Base-by-base conservation (phyloP, 30 jellyfish, hydroid and myxozoan species). In the Rhopilema esculentum region DNA sequence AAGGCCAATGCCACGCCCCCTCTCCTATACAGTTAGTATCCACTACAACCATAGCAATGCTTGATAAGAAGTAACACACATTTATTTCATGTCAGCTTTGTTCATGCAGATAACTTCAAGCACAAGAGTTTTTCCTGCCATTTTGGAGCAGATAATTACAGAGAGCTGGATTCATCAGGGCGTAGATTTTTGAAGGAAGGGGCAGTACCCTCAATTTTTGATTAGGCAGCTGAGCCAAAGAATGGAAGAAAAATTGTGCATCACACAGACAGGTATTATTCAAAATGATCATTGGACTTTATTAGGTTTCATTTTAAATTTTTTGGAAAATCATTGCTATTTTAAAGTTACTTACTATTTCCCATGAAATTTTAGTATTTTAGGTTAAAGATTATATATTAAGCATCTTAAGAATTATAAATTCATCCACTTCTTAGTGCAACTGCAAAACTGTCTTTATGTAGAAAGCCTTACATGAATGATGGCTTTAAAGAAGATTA, bases 151-250 rank as follows among this genome's bases (percentile, higher is more conserved):
- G n/a, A n/a, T n/a, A n/a, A n/a, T n/a, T n/a, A n/a, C n/a, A n/a
- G n/a, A n/a, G n/a, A n/a, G n/a, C n/a, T n/a, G n/a, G n/a, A n/a
- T n/a, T n/a, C n/a, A n/a, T n/a, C n/a, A n/a, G n/a, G n/a, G 79
- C 48, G 79, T 21, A 71, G 27, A 61, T 64, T 52, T 71, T 61
- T 71, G 65, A 71, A 71, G 49, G 30, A 52, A 7, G 85, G 52
- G 49, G 85, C 85, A 28, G 67, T 74, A 17, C 85, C 85, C 27
- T 74, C 72, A 50, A 27, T 74, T 74, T 74, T 74, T 74, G 72
- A 74, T 49, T 74, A 12, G 57, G 57, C 57, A 40, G 57, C 57
- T 40, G 57, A 40, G 57, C 57, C 57, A 40, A 40, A 40, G 57
- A 40, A 6, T 40, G 9, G 57, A 40, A 40, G 57, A 40, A 40